Percentiles rank a stretch among this genome's conserved stretches.
phyloP scores from a whole-genome alignment of 1,140 invertebrate species.

The Zaprionus ghesquierei region DNA sequence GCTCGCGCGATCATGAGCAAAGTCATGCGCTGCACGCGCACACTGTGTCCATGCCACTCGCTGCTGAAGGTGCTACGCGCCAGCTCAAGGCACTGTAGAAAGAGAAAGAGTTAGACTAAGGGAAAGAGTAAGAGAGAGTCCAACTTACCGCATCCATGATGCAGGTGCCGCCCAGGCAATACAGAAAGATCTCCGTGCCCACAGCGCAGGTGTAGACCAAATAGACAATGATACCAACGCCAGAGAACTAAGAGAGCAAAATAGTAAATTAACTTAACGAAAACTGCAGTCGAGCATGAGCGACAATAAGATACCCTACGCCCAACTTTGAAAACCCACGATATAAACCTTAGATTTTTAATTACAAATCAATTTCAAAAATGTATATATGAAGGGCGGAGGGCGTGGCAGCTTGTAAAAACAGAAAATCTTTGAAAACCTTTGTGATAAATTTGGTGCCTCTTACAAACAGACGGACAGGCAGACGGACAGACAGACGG shows the following conservation, averaged over 20 bases:
- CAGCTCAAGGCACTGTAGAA: constrained; percentile 53
- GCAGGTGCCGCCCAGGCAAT: constrained; percentile 67
- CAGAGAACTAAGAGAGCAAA: constrained; percentile 57
- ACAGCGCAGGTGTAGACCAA: constrained; percentile 66
- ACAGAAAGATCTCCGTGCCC: constrained; percentile 58
- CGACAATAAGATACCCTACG: too few species aligned
- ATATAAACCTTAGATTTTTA: too few species aligned
- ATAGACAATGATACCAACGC: constrained; percentile 69
- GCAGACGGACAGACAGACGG: too few species aligned
- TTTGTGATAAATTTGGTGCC: too few species aligned
- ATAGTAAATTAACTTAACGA: not conserved
- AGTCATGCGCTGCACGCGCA: constrained; percentile 65
- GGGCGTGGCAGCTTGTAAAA: too few species aligned
- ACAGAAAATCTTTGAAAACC: too few species aligned
- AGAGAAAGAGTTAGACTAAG: not conserved
- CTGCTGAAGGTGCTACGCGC: constrained; percentile 50
- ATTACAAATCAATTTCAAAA: too few species aligned
- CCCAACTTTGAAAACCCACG: too few species aligned
- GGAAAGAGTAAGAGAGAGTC: not conserved
- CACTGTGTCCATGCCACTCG: constrained; percentile 67
- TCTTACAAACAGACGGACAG: too few species aligned
- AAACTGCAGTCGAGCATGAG: too few species aligned
- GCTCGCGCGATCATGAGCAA: constrained; percentile 63
- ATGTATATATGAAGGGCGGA: too few species aligned
- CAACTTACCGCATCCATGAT: constrained; percentile 65